These are phyloP conservation scores for Rachycentron canadum DNA, from an alignment of 2,797 vertebrate species.

Conservation along the genomic window DNA sequence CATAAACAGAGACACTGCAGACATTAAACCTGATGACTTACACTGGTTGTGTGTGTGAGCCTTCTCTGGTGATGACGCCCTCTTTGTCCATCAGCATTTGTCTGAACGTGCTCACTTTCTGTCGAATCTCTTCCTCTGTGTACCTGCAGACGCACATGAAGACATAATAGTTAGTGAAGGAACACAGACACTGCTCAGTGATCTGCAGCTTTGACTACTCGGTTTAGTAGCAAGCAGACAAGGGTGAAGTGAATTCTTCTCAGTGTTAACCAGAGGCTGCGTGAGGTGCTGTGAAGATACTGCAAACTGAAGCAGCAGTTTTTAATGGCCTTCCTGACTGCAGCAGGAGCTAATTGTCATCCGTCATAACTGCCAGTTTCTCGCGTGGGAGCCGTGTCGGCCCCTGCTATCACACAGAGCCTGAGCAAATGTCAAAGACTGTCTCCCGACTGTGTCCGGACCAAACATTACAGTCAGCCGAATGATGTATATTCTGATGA, in stretches of 20 bases:
- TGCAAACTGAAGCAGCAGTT: not conserved
- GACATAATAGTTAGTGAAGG: conserved; percentile 33
- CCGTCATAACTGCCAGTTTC: conserved; percentile 41
- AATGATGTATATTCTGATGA: conserved; percentile 52
- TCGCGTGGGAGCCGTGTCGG: conserved; percentile 9
- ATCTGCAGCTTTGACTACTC: conserved; percentile 8
- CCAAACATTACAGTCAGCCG: conserved; percentile 25
- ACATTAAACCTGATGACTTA: conserved; percentile 80
- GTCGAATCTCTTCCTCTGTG: conserved; percentile 94
- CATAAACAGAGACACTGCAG: not conserved
- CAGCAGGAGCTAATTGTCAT: conserved; percentile 30
- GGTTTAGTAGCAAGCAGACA: conserved; percentile 1
- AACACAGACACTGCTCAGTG: not conserved
- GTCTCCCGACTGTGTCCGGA: conserved; percentile 10
- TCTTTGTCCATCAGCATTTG: conserved; percentile 99
- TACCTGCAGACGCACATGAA: conserved; percentile 85
- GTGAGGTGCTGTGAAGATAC: conserved; percentile 4
- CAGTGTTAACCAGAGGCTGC: not conserved
- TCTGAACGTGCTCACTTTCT: conserved; percentile 97
- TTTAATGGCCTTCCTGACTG: conserved; percentile 20
- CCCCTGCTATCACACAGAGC: conserved; percentile 22
- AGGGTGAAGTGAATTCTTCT: conserved; percentile 1
- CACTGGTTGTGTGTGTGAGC: conserved; percentile 90
- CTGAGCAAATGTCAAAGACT: conserved; percentile 38
- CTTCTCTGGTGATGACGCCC: conserved; percentile 95